Evolutionary conservation across 2,888 invertebrate species (phyloP).

Genomic region (Clostera curtula): DNA sequence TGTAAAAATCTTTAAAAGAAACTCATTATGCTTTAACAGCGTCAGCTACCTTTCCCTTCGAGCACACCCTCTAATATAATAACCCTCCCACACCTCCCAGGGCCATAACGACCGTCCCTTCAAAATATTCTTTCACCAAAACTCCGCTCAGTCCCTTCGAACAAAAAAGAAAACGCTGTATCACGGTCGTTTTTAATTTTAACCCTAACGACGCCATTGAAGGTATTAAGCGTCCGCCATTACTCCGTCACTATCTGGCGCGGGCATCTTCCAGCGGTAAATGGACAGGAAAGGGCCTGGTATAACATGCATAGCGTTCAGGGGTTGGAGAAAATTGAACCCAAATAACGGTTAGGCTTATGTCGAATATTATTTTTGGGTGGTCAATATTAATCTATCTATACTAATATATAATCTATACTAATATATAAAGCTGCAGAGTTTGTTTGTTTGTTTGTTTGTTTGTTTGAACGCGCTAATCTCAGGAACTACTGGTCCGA

Average conservation of each 20-base stretch:
- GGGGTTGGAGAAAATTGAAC: constrained; percentile 17
- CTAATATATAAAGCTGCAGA: too few species aligned
- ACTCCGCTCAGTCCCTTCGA: constrained; percentile 48
- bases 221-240: constrained; percentile 60
- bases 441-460: too few species aligned
- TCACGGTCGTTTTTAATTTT: constrained; percentile 72
- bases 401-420: too few species aligned
- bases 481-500: too few species aligned
- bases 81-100: constrained; percentile 56
- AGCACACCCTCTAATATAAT: constrained; percentile 49
- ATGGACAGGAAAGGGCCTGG: constrained; percentile 47
- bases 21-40: constrained; percentile 58
- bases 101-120: constrained; percentile 58
- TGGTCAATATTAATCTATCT: too few species aligned
- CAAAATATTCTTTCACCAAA: constrained; percentile 67
- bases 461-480: too few species aligned
- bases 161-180: constrained; percentile 69
- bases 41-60: constrained; percentile 47
- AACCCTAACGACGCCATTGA: constrained; percentile 67
- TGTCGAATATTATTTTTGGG: too few species aligned
- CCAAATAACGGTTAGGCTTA: constrained; percentile 9
- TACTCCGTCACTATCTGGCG: constrained; percentile 55
- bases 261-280: constrained; percentile 53
- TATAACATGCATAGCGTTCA: constrained; percentile 23
- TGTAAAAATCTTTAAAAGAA: constrained; percentile 51